Percentiles rank a stretch among this genome's conserved stretches.
phyloP scores from a whole-genome alignment of 2,113 vertebrate genomes.

The Diphyllodes magnificus region DNA sequence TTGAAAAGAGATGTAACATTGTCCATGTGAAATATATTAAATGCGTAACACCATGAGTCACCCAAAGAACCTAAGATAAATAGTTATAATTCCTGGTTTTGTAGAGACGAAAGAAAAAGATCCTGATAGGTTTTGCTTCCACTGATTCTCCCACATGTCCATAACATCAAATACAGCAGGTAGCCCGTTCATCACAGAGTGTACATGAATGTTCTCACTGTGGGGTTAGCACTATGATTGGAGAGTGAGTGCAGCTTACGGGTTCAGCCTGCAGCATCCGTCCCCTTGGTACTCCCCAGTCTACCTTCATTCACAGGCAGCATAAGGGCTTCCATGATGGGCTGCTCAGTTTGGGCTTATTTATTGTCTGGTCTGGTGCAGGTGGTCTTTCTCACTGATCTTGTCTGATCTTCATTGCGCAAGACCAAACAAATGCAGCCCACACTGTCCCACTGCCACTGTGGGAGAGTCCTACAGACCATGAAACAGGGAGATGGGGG shows the following conservation, averaged over 20 bases:
- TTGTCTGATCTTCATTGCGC: neutral
- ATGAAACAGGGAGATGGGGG: accelerated
- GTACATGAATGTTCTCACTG: neutral
- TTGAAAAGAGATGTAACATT: neutral
- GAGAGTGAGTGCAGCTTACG: neutral
- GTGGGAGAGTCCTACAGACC: neutral
- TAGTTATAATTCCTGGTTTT: neutral
- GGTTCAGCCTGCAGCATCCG: neutral
- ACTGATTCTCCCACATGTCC: neutral
- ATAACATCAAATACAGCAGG: neutral
- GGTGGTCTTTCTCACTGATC: neutral
- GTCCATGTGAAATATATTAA: neutral
- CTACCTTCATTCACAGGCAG: neutral
- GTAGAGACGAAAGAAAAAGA: neutral
- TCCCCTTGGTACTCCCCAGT: neutral
- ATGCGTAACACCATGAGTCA: neutral
- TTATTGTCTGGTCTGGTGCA: neutral
- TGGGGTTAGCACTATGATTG: neutral
- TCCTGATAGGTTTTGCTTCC: neutral
- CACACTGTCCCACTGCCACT: neutral
- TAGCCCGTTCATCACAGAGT: neutral
- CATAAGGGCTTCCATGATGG: neutral
- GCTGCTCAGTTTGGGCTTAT: neutral
- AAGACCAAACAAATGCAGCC: neutral
- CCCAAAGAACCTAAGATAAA: neutral